Base-by-base conservation (phyloP, 2,888 invertebrate species). In the Dastarcus helophoroides region DNA sequence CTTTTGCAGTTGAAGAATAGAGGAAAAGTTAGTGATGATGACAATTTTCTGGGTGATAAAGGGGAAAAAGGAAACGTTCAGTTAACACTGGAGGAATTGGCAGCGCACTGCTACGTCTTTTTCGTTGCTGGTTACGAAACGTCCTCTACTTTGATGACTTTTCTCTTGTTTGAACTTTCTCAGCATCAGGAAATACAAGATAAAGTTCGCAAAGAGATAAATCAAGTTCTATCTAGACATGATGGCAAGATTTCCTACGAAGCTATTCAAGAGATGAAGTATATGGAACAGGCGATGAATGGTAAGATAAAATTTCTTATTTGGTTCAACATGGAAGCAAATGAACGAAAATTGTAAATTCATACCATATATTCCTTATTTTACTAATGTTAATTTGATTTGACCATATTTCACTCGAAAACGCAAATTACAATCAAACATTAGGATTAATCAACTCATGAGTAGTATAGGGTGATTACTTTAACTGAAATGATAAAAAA, bases 1-100 rank as follows among this genome's bases (percentile, higher is more conserved):
- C 50, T 71, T 27, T 51, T 67, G 9, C 60, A 70, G 21, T 40
- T 70, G 19, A 65, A 65, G 39, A 58, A 63, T 16, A 52, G 57
- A 35, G 51, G 50, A 7, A 35, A 28, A 4, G 25, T 24, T 13
- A 24, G 26, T 2, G 29, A 30, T 9, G 16, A 2, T 15, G 16
- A 11, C 1, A 10, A 16, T 6, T 2, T 9, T n/a, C 8, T 14
- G 10, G 10, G 13, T 13, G 6, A 8, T n/a, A 5, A 14, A 7
- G 26, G 23, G 3, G 21, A 26, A 22, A 5, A 17, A 10, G 21
- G 14, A 12, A 22, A 17, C 22, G 24, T 26, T 6, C 19, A 19
- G 3, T 11, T 39, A 6, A 34, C 37, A 5, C 23, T 40, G 9
- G 35, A 48, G 0, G 31, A 36, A 14, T 35, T 63, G 12, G 31